Evolutionary conservation across 2,797 vertebrate species (phyloP), one percentile per base, ranked within the genome.

Genomic region (Varecia variegata): DNA sequence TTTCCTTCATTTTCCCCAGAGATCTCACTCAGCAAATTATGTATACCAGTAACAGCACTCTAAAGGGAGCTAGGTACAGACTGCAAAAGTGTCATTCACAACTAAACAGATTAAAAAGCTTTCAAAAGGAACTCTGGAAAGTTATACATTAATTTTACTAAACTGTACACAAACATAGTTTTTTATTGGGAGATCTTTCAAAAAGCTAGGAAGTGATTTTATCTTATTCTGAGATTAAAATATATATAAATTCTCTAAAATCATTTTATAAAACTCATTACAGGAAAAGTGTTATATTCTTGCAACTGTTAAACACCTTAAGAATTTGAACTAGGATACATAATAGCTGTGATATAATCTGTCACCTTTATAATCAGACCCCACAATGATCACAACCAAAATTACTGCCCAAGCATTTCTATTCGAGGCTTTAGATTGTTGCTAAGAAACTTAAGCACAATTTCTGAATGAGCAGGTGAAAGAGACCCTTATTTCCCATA

Each of bases 361-460:
- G 43, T 90, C 81, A 74, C 38, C 88, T 70, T 68, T 88, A 83
- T 67, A 80, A 83, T 91, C 77, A 92, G 52, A 88, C n/a, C 45
- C 43, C 70, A 89, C 62, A 92, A 89, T 95, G 93, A 95, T 97
- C 82, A 86, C 77, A 93, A 89, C 25, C 50, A 85, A 95, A 95
- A 96, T 93, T 93, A 94, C 82, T 91, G 95, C 58, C 56, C 65
- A 77, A 54, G n/a, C 82, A 83, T 95, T 88, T 71, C 90, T 90
- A 65, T 58, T 90, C 25, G 14, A 21, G 54, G 50, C 86, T 94
- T 82, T 76, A 95, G 88, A 79, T 88, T 79, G 90, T 97, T 96
- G 76, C 95, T 95, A 86, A 96, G 97, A 93, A 96, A 94, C 86
- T 95, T 97, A 88, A 92, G 52, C 67, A 86, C 25, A 94, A 11